Conservation (phyloP, 2,888 invertebrate genomes). For the Tiliacea aurago region DNA sequence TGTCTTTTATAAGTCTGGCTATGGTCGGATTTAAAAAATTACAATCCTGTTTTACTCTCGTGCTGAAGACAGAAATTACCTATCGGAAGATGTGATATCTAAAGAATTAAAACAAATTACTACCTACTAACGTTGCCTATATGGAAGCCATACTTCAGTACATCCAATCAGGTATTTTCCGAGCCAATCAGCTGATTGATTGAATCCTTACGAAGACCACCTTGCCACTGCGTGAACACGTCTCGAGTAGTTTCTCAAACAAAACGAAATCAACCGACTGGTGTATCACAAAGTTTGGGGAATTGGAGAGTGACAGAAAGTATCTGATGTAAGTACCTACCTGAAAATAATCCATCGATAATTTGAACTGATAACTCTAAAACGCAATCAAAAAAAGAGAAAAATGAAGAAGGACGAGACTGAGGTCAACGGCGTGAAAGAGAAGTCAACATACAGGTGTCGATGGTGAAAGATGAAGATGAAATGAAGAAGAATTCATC, state of each 20-base stretch:
- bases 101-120: constrained; percentile 17
- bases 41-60: too few species aligned
- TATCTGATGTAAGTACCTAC: background rate
- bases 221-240: constrained; percentile 27
- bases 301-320: background rate
- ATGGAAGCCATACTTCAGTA: constrained; percentile 47
- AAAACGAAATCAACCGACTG: background rate
- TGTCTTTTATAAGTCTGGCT: background rate
- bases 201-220: constrained; percentile 60
- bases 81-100: background rate
- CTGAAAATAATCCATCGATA: background rate
- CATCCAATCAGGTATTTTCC: constrained; percentile 60
- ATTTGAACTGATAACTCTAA: background rate
- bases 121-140: background rate
- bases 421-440: background rate
- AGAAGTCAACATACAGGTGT: background rate
- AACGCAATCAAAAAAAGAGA: background rate
- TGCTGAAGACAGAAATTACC: background rate
- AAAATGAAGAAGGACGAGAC: background rate
- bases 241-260: background rate
- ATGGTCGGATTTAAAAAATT: background rate
- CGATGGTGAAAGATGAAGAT: too few species aligned
- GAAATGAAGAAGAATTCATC: too few species aligned
- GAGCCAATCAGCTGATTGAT: constrained; percentile 58
- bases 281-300: background rate